phyloP scores from a whole-genome alignment of 2,113 vertebrate species.

The Vulpes ferrilata region DNA sequence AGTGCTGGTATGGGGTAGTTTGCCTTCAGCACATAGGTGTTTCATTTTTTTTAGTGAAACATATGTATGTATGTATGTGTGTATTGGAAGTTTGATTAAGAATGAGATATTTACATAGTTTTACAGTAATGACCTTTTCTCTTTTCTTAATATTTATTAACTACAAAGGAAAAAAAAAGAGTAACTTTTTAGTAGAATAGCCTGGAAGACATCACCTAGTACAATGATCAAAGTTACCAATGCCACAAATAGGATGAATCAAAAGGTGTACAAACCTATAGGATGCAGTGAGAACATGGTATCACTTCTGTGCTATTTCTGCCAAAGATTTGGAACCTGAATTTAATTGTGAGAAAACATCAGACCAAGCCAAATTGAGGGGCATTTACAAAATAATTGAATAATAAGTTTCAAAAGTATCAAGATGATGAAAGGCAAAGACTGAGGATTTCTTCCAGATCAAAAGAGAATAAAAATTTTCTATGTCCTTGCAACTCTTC shows the following conservation, averaged over 20 bases:
- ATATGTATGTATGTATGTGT: background rate
- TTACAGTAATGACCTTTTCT: background rate
- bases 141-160: background rate
- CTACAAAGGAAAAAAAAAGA: background rate
- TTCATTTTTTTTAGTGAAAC: background rate
- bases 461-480: background rate
- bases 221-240: background rate
- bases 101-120: background rate
- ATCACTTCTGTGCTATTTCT: background rate
- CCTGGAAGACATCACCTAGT: background rate
- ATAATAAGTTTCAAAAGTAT: background rate
- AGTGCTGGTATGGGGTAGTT: background rate
- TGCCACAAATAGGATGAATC: background rate
- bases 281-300: background rate
- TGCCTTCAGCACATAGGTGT: background rate
- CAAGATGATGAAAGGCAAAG: background rate
- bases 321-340: background rate
- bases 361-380: background rate
- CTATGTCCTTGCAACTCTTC: background rate
- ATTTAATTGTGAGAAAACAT: background rate
- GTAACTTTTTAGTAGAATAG: background rate
- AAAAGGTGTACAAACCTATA: background rate
- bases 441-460: background rate
- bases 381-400: slow-evolving; percentile 7
- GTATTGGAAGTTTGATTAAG: background rate